A percentile compares a stretch with the other conserved stretches of the same genome.
Evolutionary conservation across 2,113 vertebrate species (phyloP).

Genomic region (Corynorhinus townsendii): DNA sequence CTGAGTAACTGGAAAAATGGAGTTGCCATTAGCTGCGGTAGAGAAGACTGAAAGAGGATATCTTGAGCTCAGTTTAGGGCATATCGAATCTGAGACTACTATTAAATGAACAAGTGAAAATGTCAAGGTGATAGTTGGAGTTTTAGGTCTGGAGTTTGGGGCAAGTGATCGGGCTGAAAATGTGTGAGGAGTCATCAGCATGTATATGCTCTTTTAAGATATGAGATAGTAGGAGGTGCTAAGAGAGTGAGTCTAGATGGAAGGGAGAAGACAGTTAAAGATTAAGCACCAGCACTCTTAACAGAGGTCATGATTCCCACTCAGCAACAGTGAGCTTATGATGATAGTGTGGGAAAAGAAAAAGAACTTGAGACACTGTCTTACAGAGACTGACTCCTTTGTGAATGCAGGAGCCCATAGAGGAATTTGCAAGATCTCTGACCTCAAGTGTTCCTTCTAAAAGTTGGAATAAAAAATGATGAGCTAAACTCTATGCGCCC

Average conservation of each 20-base stretch:
- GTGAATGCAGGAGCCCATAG: neutral
- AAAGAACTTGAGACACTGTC: too few species aligned
- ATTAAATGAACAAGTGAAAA: neutral
- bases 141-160: neutral
- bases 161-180: neutral
- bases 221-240: accelerated
- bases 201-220: accelerated
- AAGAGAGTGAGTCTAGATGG: too few species aligned
- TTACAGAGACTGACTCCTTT: neutral
- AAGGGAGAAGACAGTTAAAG: neutral
- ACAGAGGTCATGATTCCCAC: accelerated
- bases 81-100: neutral
- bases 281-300: accelerated
- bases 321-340: accelerated
- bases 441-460: neutral
- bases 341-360: neutral
- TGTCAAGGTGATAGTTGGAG: accelerated
- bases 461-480: neutral
- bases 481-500: neutral
- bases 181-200: neutral
- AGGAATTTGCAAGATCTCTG: neutral
- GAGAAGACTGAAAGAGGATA: accelerated
- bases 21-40: accelerated
- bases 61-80: neutral
- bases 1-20: neutral